A percentile compares a stretch with the other conserved stretches of the same genome.
phyloP scores from a whole-genome alignment of 2,797 vertebrate species.

The Lepilemur ruficaudatus region DNA sequence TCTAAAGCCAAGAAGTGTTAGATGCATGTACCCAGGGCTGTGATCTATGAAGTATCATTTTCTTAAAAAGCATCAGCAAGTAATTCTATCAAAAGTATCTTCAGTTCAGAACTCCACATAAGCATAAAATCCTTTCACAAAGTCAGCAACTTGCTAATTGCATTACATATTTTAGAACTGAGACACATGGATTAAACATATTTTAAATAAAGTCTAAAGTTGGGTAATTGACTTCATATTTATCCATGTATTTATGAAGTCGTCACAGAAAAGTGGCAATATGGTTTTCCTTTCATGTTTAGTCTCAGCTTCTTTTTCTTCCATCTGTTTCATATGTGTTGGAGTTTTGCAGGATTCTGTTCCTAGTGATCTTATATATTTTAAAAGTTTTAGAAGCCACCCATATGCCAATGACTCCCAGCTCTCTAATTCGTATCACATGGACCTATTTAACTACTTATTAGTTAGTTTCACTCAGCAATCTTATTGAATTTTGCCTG shows the following conservation, averaged over 20 bases:
- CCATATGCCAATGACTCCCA: not conserved
- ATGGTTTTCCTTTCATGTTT: slow-evolving; percentile 54
- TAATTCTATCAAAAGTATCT: not conserved
- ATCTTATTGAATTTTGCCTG: not conserved
- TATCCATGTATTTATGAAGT: slow-evolving; percentile 24
- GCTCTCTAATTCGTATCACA: not conserved
- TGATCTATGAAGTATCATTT: not conserved
- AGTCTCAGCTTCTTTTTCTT: slow-evolving; percentile 35
- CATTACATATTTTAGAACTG: slow-evolving; percentile 49
- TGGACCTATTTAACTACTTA: not conserved
- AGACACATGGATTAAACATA: slow-evolving; percentile 35
- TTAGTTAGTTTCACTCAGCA: not conserved
- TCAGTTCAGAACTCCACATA: not conserved
- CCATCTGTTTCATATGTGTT: slow-evolving; percentile 35
- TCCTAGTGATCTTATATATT: not conserved
- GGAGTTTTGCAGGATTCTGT: slow-evolving; percentile 12
- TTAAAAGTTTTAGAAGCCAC: slow-evolving; percentile 8
- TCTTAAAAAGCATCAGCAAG: not conserved
- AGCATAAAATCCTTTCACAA: not conserved
- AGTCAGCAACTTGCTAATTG: slow-evolving; percentile 42
- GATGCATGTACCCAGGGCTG: not conserved
- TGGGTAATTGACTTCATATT: slow-evolving; percentile 3
- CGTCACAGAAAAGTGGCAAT: not conserved
- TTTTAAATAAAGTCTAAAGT: slow-evolving; percentile 40
- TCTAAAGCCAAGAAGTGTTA: not conserved